These are phyloP conservation scores for Sarcophaga bullata DNA, from an alignment of 1,140 invertebrate species.

Conservation along the genomic window DNA sequence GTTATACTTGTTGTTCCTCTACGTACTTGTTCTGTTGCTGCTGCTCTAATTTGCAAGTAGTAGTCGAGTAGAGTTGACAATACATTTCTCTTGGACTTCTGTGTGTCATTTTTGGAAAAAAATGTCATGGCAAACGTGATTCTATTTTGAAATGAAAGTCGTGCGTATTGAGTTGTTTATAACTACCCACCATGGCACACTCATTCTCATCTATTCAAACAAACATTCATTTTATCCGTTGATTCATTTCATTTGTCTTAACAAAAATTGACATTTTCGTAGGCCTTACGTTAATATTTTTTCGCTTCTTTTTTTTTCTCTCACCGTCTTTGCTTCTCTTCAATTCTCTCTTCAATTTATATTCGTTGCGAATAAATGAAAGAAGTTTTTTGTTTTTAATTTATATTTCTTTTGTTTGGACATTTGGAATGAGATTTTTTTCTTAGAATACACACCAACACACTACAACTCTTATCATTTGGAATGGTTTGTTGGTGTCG, in stretches of 20 bases:
- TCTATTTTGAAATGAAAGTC: conserved; percentile 21
- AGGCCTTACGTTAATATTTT: background rate
- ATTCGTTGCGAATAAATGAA: background rate
- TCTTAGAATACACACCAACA: background rate
- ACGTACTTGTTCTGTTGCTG: too few species aligned
- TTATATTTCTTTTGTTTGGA: conserved; percentile 1
- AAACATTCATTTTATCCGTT: too few species aligned
- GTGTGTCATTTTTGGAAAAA: conserved; percentile 16
- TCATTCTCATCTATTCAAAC: background rate
- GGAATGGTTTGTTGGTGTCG: too few species aligned
- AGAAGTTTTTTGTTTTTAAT: background rate
- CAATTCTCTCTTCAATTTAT: background rate
- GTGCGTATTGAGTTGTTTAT: conserved; percentile 20
- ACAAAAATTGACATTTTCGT: background rate
- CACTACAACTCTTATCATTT: too few species aligned
- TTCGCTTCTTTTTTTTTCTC: background rate
- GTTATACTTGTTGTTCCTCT: background rate
- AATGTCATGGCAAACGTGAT: conserved; percentile 12
- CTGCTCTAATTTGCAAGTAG: background rate
- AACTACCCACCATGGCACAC: too few species aligned
- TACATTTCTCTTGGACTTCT: background rate
- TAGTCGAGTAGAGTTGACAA: conserved; percentile 1
- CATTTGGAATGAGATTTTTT: conserved; percentile 14
- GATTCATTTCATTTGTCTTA: background rate
- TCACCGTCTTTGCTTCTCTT: background rate